phyloP scores from a whole-genome alignment of 2,797 vertebrate genomes.

The Anolis apletophallus region DNA sequence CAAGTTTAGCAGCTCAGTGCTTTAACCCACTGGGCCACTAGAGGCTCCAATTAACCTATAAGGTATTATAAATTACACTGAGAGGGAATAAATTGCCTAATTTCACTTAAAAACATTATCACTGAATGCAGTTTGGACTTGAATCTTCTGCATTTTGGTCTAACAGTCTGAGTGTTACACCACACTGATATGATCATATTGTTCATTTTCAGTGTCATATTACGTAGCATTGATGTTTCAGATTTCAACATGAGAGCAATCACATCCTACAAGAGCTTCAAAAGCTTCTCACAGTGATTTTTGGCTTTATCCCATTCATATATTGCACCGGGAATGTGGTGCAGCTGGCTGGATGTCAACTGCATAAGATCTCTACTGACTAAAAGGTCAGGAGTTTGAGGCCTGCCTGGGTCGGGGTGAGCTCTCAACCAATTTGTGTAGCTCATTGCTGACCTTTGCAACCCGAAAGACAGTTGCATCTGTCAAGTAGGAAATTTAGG shows the following conservation, averaged over 20 bases:
- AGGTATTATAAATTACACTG: not conserved
- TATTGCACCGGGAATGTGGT: no score
- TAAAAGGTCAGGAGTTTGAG: no score
- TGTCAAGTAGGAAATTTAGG: no score
- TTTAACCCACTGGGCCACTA: no score
- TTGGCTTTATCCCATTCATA: slow-evolving; percentile 27
- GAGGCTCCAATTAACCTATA: not conserved
- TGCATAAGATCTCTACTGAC: no score
- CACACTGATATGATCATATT: not conserved
- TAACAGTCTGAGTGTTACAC: not conserved
- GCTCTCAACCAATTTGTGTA: no score
- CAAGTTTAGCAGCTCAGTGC: no score
- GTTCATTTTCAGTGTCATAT: not conserved
- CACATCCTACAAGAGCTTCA: slow-evolving; percentile 16
- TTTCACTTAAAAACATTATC: not conserved
- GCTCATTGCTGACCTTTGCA: no score
- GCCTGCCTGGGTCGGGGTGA: no score
- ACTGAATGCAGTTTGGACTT: not conserved
- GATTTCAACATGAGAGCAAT: slow-evolving; percentile 3
- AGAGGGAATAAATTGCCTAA: not conserved
- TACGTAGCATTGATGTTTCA: slow-evolving; percentile 9
- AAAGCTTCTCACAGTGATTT: not conserved
- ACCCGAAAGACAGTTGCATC: no score
- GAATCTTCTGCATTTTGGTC: not conserved
- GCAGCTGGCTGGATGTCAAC: no score